phyloP scores from a whole-genome alignment of 2,113 vertebrate genomes.

The Scomber colias region DNA sequence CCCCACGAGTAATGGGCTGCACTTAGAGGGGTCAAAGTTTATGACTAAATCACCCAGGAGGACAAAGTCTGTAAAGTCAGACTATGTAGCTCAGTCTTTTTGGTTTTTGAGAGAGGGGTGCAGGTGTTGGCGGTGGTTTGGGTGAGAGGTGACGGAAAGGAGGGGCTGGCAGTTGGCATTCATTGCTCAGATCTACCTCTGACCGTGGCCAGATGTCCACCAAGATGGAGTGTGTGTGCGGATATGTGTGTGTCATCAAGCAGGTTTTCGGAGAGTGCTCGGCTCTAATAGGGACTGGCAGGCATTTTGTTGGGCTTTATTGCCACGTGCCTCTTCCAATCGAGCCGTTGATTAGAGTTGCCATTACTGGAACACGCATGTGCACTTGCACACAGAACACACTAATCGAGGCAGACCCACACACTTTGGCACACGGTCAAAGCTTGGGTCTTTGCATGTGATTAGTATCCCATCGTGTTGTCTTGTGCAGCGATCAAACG shows the following conservation, averaged over 20 bases:
- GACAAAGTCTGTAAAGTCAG: constrained; percentile 35
- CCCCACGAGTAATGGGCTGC: constrained; percentile 46
- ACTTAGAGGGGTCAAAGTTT: constrained; percentile 69
- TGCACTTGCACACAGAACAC: neutral
- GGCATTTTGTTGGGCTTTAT: constrained; percentile 76
- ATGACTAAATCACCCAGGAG: constrained; percentile 41
- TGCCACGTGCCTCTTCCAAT: constrained; percentile 80
- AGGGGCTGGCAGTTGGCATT: constrained; percentile 20
- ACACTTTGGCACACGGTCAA: constrained; percentile 63
- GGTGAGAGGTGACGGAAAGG: neutral
- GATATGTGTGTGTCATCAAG: constrained; percentile 9
- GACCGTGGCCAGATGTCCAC: constrained; percentile 75
- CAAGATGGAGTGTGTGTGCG: constrained; percentile 36
- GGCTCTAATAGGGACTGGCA: constrained; percentile 71
- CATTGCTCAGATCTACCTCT: constrained; percentile 27
- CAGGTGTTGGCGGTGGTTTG: neutral
- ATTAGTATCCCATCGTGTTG: constrained; percentile 74
- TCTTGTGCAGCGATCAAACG: constrained; percentile 66
- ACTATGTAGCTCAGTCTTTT: constrained; percentile 3
- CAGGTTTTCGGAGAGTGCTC: constrained; percentile 48
- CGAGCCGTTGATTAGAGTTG: constrained; percentile 70
- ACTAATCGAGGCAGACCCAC: constrained; percentile 44
- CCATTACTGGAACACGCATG: constrained; percentile 46
- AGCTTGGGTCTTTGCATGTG: constrained; percentile 60
- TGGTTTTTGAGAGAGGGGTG: neutral